Percentiles rank a stretch among this genome's conserved stretches.
Conservation (phyloP, 2,113 vertebrate species). For the Rhinoderma darwinii region DNA sequence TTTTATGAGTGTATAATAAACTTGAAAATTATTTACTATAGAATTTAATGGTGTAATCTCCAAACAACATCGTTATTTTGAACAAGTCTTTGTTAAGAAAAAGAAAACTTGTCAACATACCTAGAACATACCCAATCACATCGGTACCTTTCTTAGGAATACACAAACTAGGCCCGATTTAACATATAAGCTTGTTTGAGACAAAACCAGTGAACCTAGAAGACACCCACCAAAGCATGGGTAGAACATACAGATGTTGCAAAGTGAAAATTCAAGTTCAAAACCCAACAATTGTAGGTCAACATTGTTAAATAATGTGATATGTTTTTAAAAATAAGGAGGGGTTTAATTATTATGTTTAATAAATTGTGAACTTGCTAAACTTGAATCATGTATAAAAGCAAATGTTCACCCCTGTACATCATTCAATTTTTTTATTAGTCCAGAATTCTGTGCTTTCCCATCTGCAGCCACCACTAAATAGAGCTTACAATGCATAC, state of each 20-base stretch:
- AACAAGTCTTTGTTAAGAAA: background rate
- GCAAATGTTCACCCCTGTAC: conserved; percentile 8
- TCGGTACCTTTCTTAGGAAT: background rate
- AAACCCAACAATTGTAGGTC: no score
- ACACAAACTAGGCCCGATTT: no score
- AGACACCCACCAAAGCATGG: no score
- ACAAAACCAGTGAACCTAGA: no score
- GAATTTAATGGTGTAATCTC: background rate
- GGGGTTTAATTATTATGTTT: conserved; percentile 2
- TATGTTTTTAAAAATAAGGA: background rate
- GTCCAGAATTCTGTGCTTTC: no score
- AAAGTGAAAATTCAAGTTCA: no score
- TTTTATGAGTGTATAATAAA: conserved; percentile 22
- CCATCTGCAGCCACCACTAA: no score
- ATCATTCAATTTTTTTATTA: background rate
- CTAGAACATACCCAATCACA: background rate
- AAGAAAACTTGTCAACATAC: background rate
- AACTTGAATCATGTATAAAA: background rate
- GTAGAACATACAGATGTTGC: no score
- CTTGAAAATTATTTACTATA: conserved; percentile 6
- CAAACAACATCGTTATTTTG: conserved; percentile 11
- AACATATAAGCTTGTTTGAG: no score
- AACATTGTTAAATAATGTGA: no score
- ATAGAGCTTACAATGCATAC: no score
- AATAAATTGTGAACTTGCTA: background rate